A percentile compares a stretch with the other conserved stretches of the same genome.
These are phyloP conservation scores for Lepas anatifera DNA, from an alignment of 2,888 invertebrate species.

Conservation along the genomic window DNA sequence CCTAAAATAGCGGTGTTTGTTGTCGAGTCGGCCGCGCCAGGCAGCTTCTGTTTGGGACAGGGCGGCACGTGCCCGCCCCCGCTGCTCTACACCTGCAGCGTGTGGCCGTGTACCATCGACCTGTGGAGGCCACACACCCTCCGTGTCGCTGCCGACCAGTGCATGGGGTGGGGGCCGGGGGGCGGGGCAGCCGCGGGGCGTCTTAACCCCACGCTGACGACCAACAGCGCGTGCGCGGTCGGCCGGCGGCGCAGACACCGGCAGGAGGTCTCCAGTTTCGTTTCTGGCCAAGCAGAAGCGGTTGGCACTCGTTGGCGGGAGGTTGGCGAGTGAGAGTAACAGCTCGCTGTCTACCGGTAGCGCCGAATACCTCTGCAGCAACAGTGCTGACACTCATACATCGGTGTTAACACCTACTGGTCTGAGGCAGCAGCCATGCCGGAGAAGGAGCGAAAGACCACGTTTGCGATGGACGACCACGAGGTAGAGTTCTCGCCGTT, in stretches of 20 bases:
- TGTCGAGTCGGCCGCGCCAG: too few relatives aligned
- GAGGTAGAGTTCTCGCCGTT: slow-evolving; percentile 24
- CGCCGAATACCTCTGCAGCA: too few relatives aligned
- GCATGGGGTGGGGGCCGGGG: neutral
- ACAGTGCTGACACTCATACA: too few relatives aligned
- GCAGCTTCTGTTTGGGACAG: too few relatives aligned
- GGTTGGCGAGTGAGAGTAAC: too few relatives aligned
- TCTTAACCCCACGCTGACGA: neutral
- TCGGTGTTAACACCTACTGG: neutral
- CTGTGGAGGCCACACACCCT: too few relatives aligned
- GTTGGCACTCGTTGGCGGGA: neutral
- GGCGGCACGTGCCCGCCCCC: too few relatives aligned
- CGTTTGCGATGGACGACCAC: neutral
- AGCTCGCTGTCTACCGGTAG: too few relatives aligned
- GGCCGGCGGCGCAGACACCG: neutral
- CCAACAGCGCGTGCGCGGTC: neutral
- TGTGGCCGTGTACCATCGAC: too few relatives aligned
- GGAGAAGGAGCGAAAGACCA: slow-evolving; percentile 9
- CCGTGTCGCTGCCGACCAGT: neutral
- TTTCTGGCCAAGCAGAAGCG: neutral
- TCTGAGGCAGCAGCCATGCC: neutral
- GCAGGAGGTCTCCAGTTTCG: neutral
- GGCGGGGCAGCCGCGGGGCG: neutral
- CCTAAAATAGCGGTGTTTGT: too few relatives aligned
- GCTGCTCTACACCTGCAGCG: too few relatives aligned